These are phyloP conservation scores for Sterrhoptilus dennistouni DNA, from an alignment of 2,113 vertebrate species.

Conservation along the genomic window DNA sequence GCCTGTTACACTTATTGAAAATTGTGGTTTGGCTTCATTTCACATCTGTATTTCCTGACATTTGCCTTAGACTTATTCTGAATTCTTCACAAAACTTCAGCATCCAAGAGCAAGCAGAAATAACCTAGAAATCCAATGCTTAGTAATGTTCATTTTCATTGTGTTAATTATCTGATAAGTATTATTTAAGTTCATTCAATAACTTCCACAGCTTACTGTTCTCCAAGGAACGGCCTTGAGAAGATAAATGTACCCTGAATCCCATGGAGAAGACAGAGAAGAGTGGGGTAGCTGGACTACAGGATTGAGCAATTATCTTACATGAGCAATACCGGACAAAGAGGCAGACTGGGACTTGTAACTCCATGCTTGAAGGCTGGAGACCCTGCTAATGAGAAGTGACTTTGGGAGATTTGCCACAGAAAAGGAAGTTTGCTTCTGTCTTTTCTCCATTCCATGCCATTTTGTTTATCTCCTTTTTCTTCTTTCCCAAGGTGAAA, in stretches of 20 bases:
- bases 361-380: neutral
- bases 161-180: neutral
- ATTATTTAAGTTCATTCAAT: neutral
- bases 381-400: neutral
- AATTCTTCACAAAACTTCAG: neutral
- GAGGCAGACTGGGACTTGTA: neutral
- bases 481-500: neutral
- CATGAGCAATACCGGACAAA: neutral
- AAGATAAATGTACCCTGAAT: neutral
- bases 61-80: neutral
- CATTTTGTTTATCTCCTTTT: neutral
- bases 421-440: neutral
- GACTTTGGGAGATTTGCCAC: neutral
- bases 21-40: neutral
- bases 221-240: neutral
- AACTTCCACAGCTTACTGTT: neutral
- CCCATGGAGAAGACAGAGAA: neutral
- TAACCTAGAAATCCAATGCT: neutral
- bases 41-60: neutral
- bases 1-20: neutral
- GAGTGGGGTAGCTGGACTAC: neutral
- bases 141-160: neutral
- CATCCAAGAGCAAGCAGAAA: neutral
- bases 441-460: neutral
- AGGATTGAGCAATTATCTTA: neutral